Conservation (phyloP, 2,113 vertebrate species). For the Salvator merianae region DNA sequence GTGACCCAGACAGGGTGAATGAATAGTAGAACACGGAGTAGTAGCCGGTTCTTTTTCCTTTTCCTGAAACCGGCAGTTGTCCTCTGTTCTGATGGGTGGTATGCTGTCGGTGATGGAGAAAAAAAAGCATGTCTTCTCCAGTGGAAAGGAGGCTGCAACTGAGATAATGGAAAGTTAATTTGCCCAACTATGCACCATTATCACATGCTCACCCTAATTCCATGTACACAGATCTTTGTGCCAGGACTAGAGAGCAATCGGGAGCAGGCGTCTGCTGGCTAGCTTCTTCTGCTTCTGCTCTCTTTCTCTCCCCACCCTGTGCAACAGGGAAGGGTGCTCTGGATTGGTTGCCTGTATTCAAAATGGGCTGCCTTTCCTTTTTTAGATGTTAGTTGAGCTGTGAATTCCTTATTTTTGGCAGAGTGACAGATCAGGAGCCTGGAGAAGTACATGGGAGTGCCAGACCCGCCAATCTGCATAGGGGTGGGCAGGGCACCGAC, state of each 20-base stretch:
- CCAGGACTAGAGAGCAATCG: conserved; percentile 14
- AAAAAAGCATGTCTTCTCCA: neutral
- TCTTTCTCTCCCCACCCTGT: too few species aligned
- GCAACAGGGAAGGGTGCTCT: conserved; percentile 20
- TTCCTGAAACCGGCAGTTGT: neutral
- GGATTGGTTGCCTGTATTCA: conserved; percentile 31
- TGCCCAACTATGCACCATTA: conserved; percentile 8
- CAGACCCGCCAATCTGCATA: neutral
- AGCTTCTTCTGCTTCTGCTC: neutral
- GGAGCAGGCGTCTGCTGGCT: conserved; percentile 15
- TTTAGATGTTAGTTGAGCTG: conserved; percentile 43
- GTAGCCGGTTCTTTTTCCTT: neutral
- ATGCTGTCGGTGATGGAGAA: neutral
- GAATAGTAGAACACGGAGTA: neutral
- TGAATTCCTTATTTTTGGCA: conserved; percentile 40
- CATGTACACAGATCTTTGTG: conserved; percentile 24
- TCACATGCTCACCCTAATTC: conserved; percentile 36
- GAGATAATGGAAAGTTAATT: conserved; percentile 43
- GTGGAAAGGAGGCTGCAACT: conserved; percentile 3
- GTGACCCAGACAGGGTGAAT: neutral
- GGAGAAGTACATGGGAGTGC: conserved; percentile 33
- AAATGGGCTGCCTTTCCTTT: conserved; percentile 43
- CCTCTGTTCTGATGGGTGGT: neutral
- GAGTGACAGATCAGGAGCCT: conserved; percentile 34
- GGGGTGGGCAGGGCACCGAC: conserved; percentile 5